These are phyloP conservation scores for Notothenia rossii DNA, from an alignment of 2,113 vertebrate genomes.

Conservation along the genomic window DNA sequence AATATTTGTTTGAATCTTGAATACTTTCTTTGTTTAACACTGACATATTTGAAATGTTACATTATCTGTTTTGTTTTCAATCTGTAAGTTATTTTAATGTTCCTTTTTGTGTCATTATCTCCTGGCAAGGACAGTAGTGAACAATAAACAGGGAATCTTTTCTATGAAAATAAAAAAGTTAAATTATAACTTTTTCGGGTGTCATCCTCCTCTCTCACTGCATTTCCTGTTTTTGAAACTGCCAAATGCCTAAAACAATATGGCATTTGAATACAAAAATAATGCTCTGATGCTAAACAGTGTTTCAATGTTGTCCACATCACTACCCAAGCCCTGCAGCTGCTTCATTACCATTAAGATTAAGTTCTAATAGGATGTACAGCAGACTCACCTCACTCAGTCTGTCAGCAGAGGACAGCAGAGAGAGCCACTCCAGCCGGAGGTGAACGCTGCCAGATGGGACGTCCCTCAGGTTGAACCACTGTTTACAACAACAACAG, in stretches of 20 bases:
- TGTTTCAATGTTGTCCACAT: neutral
- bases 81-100: neutral
- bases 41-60: neutral
- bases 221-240: neutral
- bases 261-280: neutral
- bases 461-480: constrained; percentile 88
- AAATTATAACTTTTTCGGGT: neutral
- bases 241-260: neutral
- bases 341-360: no score
- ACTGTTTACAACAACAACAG: constrained; percentile 78
- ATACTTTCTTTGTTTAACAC: neutral
- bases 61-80: neutral
- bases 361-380: neutral
- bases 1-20: neutral
- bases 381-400: constrained; percentile 86
- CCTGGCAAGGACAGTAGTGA: neutral
- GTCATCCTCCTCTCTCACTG: neutral
- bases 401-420: constrained; percentile 87
- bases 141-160: neutral
- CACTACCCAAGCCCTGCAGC: neutral
- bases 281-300: neutral
- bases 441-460: constrained; percentile 89
- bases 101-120: neutral
- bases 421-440: constrained; percentile 91
- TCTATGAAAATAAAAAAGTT: no score